phyloP scores from a whole-genome alignment of 2,113 vertebrate genomes.

The Pleuronectes platessa region DNA sequence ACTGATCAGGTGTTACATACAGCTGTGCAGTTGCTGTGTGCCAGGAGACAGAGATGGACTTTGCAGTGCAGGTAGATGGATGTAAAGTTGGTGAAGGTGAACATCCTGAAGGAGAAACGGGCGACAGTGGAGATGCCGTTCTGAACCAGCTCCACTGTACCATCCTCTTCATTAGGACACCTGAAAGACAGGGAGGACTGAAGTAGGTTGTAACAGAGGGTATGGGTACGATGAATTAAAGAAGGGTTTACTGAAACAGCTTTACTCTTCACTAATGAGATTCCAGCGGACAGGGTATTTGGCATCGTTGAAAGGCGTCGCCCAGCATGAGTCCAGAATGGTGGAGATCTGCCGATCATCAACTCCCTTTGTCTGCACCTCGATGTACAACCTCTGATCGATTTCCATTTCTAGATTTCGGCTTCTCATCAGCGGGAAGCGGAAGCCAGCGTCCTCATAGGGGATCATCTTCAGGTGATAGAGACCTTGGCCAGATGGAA shows the following conservation, averaged over 20 bases:
- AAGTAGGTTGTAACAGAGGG: no score
- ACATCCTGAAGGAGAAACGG: slow-evolving; percentile 79
- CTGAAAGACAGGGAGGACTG: slow-evolving; percentile 44
- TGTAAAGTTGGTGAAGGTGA: slow-evolving; percentile 63
- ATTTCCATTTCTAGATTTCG: slow-evolving; percentile 47
- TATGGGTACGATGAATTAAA: neutral
- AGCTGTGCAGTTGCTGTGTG: slow-evolving; percentile 48
- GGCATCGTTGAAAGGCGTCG: slow-evolving; percentile 63
- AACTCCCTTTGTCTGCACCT: slow-evolving; percentile 63
- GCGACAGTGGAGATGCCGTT: slow-evolving; percentile 70
- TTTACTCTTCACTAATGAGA: slow-evolving; percentile 73
- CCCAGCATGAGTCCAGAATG: slow-evolving; percentile 77
- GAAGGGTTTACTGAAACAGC: neutral
- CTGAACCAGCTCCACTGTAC: slow-evolving; percentile 68
- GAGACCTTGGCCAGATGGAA: slow-evolving; percentile 57
- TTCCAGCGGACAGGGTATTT: slow-evolving; percentile 62
- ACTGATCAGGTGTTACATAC: no score
- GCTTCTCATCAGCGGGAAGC: slow-evolving; percentile 21
- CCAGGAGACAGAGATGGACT: slow-evolving; percentile 73
- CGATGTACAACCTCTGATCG: slow-evolving; percentile 66
- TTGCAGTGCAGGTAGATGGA: slow-evolving; percentile 76
- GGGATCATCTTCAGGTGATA: slow-evolving; percentile 69
- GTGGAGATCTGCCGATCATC: slow-evolving; percentile 67
- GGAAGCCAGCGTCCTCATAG: slow-evolving; percentile 67
- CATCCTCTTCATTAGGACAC: slow-evolving; percentile 72